Conservation (phyloP, 2,113 vertebrate species). For the Rana temporaria region DNA sequence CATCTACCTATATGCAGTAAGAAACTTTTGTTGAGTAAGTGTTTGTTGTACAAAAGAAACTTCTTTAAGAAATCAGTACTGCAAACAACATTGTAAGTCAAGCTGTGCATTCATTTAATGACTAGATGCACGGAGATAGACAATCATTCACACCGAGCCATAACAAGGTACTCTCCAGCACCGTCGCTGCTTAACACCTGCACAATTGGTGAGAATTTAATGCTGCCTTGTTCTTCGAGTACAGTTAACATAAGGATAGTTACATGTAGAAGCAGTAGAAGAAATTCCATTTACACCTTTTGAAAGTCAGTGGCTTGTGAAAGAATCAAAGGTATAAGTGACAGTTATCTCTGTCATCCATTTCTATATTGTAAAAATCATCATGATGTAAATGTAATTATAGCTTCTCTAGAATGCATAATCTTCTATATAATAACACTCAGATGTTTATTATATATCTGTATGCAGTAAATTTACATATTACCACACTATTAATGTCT, state of each 20-base stretch:
- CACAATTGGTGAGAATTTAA: constrained; percentile 41
- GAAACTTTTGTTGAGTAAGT: not conserved
- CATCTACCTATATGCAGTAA: not conserved
- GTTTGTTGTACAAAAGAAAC: not conserved
- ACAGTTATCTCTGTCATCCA: not conserved
- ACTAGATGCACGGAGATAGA: constrained; percentile 4
- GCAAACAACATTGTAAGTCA: not conserved
- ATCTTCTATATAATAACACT: not conserved
- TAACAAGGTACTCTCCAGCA: not conserved
- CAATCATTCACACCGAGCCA: constrained; percentile 23
- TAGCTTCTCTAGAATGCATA: not conserved
- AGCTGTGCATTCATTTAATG: constrained; percentile 35
- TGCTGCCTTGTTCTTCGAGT: constrained; percentile 26
- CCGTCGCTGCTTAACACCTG: constrained; percentile 19
- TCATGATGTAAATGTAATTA: constrained; percentile 9
- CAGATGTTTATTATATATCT: too few relatives aligned
- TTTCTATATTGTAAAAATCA: not conserved
- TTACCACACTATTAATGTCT: too few relatives aligned
- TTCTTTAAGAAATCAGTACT: constrained; percentile 7
- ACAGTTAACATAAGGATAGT: constrained; percentile 42
- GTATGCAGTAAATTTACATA: too few relatives aligned
- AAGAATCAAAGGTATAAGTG: not conserved
- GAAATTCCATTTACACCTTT: constrained; percentile 29
- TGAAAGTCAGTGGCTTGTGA: constrained; percentile 19
- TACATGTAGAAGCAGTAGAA: not conserved